Evolutionary conservation across 2,797 vertebrate genomes (phyloP).

Genomic region (Lacerta bilineata): DNA sequence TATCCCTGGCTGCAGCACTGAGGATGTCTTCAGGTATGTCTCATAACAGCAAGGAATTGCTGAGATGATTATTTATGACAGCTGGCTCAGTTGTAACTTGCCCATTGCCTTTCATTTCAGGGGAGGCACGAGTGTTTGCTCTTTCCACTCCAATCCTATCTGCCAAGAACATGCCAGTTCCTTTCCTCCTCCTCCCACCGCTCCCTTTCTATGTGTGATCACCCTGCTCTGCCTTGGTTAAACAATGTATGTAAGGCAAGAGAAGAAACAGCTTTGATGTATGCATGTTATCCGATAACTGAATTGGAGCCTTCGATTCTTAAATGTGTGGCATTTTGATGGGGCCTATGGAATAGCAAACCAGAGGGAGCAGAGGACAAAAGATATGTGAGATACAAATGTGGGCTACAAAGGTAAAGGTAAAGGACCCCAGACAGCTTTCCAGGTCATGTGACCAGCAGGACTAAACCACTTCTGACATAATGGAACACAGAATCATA

Average conservation of each 20-base stretch:
- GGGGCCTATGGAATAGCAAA: background rate
- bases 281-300: background rate
- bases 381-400: background rate
- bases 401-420: background rate
- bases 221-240: background rate
- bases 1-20: slow-evolving; percentile 30
- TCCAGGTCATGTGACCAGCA: no score
- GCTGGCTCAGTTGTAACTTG: slow-evolving; percentile 40
- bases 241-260: background rate
- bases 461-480: no score
- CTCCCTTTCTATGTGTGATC: slow-evolving; percentile 2
- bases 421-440: no score
- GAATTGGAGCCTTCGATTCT: background rate
- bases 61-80: slow-evolving; percentile 38
- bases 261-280: background rate
- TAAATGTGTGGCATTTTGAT: no score
- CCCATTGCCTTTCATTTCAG: slow-evolving; percentile 51
- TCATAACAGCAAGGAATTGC: slow-evolving; percentile 18
- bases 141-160: slow-evolving; percentile 5
- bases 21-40: slow-evolving; percentile 55
- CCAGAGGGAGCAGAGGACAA: background rate
- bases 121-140: background rate
- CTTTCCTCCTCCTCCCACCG: background rate
- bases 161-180: slow-evolving; percentile 3
- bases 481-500: no score